A percentile compares a stretch with the other conserved stretches of the same genome.
Evolutionary conservation across 2,113 vertebrate genomes (phyloP).

Genomic region (Lophotis ruficrista): DNA sequence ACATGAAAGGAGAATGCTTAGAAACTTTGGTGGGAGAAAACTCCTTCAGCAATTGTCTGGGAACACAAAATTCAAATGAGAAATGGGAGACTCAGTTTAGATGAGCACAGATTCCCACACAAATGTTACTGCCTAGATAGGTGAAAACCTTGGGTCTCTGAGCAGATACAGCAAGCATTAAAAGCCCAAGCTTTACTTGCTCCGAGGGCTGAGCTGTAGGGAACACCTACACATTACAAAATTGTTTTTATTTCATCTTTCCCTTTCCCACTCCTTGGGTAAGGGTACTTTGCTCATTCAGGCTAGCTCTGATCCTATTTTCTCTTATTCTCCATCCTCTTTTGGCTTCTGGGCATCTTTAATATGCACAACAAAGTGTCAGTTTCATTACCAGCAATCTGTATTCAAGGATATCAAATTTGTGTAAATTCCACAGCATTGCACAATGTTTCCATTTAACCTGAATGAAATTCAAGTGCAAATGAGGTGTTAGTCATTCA

Average conservation of each 20-base stretch:
- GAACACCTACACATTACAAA: not conserved
- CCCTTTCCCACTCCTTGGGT: not conserved
- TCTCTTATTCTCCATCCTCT: not conserved
- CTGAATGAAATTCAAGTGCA: conserved; percentile 74
- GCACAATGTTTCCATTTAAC: conserved; percentile 70
- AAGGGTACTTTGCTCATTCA: conserved; percentile 2
- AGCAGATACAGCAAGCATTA: not conserved
- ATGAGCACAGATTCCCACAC: not conserved
- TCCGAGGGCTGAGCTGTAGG: not conserved
- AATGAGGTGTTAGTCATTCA: conserved; percentile 70
- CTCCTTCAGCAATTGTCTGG: not conserved
- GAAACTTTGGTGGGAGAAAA: not conserved
- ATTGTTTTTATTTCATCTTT: conserved; percentile 31
- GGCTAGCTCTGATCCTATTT: conserved; percentile 18
- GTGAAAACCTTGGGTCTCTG: not conserved
- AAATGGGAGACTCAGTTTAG: not conserved
- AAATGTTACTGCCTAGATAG: not conserved
- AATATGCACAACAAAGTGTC: conserved; percentile 65
- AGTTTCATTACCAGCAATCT: conserved; percentile 69
- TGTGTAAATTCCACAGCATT: conserved; percentile 71
- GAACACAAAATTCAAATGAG: not conserved
- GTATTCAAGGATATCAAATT: conserved; percentile 72
- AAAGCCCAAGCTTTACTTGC: not conserved
- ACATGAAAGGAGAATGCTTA: not conserved
- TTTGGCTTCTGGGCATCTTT: conserved; percentile 64